These are phyloP conservation scores for Sebastolobus altivelis DNA, from an alignment of 2,797 vertebrate genomes.

Conservation along the genomic window DNA sequence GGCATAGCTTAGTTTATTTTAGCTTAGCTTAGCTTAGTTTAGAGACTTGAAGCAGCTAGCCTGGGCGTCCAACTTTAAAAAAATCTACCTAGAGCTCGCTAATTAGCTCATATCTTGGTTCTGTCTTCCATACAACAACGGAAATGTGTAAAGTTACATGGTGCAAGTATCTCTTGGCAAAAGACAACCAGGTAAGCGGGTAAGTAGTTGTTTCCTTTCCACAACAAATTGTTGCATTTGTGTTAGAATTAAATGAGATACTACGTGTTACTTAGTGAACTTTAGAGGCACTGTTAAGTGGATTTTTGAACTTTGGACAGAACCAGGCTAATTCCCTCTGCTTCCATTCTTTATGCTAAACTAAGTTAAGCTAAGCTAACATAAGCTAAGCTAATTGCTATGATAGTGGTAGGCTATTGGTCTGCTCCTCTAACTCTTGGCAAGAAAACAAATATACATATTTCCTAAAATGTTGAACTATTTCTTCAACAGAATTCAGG, in stretches of 20 bases:
- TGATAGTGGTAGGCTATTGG: background rate
- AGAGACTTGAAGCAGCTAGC: background rate
- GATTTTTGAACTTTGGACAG: background rate
- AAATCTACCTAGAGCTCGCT: background rate
- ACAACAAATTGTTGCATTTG: background rate
- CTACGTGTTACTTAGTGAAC: background rate
- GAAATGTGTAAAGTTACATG: background rate
- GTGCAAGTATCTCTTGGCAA: background rate
- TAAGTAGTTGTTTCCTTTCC: background rate
- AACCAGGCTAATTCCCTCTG: background rate
- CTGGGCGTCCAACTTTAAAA: background rate
- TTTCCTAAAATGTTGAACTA: background rate
- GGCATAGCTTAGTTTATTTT: background rate
- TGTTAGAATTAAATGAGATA: background rate
- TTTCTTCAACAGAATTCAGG: background rate
- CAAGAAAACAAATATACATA: background rate
- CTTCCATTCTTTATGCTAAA: conserved; percentile 33
- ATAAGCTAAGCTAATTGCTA: background rate
- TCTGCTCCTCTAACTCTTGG: background rate
- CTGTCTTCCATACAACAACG: too few species aligned
- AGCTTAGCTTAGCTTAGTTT: background rate
- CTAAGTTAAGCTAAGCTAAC: background rate
- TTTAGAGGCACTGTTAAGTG: background rate
- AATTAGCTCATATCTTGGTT: background rate
- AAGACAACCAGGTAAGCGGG: too few species aligned